Evolutionary conservation across 2,888 invertebrate genomes (phyloP), one percentile per base, ranked within the genome.

Genomic region (Ormyrus thymus): DNA sequence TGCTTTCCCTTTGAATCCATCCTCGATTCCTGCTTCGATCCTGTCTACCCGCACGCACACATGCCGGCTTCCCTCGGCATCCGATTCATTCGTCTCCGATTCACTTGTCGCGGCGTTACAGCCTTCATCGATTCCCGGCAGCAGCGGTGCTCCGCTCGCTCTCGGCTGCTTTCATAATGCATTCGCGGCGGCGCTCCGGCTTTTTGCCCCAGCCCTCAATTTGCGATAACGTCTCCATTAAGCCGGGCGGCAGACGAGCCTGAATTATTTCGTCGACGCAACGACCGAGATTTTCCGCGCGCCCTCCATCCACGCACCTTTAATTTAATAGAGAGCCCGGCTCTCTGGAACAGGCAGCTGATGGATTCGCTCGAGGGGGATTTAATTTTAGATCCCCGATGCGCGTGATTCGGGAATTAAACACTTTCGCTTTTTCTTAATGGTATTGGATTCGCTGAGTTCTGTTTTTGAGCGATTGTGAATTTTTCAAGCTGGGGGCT

Each of bases 191-290:
- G 3, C 53, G 43, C 29, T 29, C 29, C 29, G 29, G 43, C 56
- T 73, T 73, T 65, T 73, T 64, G 73, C 53, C 13, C 45, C 71
- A 61, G 29, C 29, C 29, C 29, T 72, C 55, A 72, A 72, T 62
- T 72, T 72, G 72, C 11, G 72, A 64, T 55, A 64, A 73, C 46
- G 55, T 64, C 64, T 72, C 53, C 62, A 55, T 72, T 62, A 55
- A 73, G 48, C 7, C 46, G 29, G 7, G 45, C 50, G 48, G 29
- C 29, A 29, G 29, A 29, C 58, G 43, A 43, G 58, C 29, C 13
- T 74, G 74, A 74, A 74, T 65, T 66, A 74, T 74, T 74, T 66
- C 51, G 15, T 7, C 11, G 48, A 11, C 29, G 29, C 43, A 29
- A 29, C 29, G 29, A 29, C 29, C 29, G 29, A 29, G 29, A 29